Evolutionary conservation across 2,888 invertebrate genomes (phyloP).

Genomic region (Calliphora vomitoria): DNA sequence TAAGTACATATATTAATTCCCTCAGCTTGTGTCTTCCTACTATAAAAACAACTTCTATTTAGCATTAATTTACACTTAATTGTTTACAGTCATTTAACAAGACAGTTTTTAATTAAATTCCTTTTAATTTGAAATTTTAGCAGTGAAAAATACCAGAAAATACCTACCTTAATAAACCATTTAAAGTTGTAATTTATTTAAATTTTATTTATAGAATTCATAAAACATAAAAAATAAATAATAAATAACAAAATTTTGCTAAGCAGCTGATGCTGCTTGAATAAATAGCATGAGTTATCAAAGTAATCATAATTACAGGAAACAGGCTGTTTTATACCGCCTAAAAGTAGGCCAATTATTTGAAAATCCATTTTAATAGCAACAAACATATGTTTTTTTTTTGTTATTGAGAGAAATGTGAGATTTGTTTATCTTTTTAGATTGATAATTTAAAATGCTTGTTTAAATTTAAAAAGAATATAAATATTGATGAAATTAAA

Average conservation of each 20-base stretch:
- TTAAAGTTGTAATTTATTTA: conserved; percentile 8
- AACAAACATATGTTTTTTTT: neutral
- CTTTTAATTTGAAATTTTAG: neutral
- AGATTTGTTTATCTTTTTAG: neutral
- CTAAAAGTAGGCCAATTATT: conserved; percentile 43
- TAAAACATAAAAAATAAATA: neutral
- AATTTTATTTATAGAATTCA: conserved; percentile 31
- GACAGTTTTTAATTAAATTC: conserved; percentile 29
- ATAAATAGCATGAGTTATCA: neutral
- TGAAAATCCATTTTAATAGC: neutral
- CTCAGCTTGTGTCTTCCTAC: neutral
- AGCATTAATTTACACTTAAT: conserved; percentile 26
- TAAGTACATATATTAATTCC: neutral
- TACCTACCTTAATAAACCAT: neutral
- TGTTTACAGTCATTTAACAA: conserved; percentile 2
- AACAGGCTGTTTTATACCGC: neutral
- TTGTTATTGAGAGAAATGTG: neutral
- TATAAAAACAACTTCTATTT: neutral
- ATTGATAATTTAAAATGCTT: too few relatives aligned
- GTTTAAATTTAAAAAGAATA: too few relatives aligned
- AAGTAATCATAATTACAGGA: neutral
- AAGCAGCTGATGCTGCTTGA: neutral
- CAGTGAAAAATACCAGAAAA: neutral
- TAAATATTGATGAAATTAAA: too few relatives aligned
- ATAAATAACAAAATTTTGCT: neutral